Evolutionary conservation across 2,113 vertebrate genomes (phyloP).

Genomic region (Arenaria interpres): DNA sequence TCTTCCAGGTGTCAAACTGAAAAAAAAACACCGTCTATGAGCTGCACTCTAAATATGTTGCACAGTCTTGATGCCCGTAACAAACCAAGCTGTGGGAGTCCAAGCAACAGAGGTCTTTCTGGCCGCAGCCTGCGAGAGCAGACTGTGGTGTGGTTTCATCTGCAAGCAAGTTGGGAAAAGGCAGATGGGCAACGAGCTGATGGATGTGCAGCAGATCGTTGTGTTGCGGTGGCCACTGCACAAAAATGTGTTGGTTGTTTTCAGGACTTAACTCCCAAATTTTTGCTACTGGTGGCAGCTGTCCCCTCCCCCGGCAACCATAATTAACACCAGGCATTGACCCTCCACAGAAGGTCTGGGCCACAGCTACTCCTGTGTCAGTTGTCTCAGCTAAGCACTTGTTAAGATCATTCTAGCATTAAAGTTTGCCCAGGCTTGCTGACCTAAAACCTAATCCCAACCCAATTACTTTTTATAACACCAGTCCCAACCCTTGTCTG

Average conservation of each 20-base stretch:
- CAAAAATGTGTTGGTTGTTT: not conserved
- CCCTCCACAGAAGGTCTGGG: not conserved
- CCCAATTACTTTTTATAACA: constrained; percentile 33
- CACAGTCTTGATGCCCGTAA: not conserved
- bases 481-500: not conserved
- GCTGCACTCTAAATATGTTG: not conserved
- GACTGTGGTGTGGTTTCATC: not conserved
- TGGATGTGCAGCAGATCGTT: not conserved
- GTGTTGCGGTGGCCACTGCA: not conserved
- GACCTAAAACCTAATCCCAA: constrained; percentile 45
- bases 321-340: not conserved
- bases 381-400: not conserved
- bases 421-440: constrained; percentile 9
- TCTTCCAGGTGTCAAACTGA: not conserved
- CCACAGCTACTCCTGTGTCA: not conserved
- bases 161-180: not conserved
- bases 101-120: not conserved
- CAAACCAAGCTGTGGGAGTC: not conserved
- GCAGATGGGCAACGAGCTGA: not conserved
- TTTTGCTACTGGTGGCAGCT: not conserved
- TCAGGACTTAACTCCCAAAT: not conserved
- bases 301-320: not conserved
- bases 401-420: constrained; percentile 28
- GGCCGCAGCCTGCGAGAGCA: not conserved
- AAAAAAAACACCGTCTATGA: not conserved